Evolutionary conservation across 2,888 invertebrate species (phyloP).

Genomic region (Piscicola geometra): DNA sequence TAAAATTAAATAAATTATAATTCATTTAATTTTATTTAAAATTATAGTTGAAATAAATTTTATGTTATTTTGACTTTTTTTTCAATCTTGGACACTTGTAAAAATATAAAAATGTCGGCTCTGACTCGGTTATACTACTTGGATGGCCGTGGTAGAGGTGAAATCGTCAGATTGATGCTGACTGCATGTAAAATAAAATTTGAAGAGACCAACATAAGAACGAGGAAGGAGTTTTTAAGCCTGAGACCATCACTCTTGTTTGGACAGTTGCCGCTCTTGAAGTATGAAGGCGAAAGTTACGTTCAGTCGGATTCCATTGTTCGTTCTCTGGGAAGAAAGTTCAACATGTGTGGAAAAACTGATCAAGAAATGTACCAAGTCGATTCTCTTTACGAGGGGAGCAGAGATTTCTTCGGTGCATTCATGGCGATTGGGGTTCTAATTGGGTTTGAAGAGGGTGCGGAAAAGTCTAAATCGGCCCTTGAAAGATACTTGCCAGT

Average conservation of each 20-base stretch:
- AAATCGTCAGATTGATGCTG: constrained; percentile 29
- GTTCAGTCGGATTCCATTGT: constrained; percentile 33
- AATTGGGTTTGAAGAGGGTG: constrained; percentile 11
- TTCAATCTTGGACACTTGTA: too few species aligned
- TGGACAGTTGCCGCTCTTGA: constrained; percentile 34
- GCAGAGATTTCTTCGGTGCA: constrained; percentile 21
- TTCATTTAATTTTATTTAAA: too few species aligned
- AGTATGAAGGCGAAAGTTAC: constrained; percentile 21
- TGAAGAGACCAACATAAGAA: constrained; percentile 16
- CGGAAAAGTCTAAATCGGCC: constrained; percentile 4
- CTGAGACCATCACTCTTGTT: constrained; percentile 23
- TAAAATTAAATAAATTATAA: too few species aligned
- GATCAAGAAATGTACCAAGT: constrained; percentile 25
- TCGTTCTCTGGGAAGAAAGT: constrained; percentile 27
- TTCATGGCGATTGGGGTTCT: constrained; percentile 28
- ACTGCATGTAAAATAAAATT: constrained; percentile 29
- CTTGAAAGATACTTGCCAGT: constrained; percentile 31
- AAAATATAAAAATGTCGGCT: constrained; percentile 27
- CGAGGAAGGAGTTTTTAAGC: constrained; percentile 27
- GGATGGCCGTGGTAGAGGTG: constrained; percentile 35
- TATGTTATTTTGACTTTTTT: too few species aligned
- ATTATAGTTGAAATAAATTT: too few species aligned
- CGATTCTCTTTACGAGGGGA: constrained; percentile 32
- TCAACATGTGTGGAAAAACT: constrained; percentile 22
- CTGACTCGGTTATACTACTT: constrained; percentile 29